phyloP scores from a whole-genome alignment of 1,140 invertebrate genomes.

The Sinella curviseta region DNA sequence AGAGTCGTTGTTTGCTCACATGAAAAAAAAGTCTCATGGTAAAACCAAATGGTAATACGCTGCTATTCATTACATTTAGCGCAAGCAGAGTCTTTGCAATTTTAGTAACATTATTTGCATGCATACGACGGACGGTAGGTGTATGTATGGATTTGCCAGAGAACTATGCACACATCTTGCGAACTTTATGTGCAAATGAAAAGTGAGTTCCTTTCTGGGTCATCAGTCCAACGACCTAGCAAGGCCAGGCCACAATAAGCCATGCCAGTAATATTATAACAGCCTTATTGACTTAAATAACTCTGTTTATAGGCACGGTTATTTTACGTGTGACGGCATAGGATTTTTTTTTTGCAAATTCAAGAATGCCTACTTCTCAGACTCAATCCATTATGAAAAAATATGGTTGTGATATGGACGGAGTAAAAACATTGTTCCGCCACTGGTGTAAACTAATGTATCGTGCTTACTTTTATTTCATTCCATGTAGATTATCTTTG shows the following conservation, averaged over 20 bases:
- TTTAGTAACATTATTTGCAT: too few relatives aligned
- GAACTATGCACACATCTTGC: too few relatives aligned
- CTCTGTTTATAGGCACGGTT: background rate
- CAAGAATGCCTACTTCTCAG: too few relatives aligned
- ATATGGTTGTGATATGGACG: background rate
- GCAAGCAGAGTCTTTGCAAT: too few relatives aligned
- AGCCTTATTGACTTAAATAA: constrained; percentile 20
- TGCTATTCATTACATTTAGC: too few relatives aligned
- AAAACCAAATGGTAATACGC: too few relatives aligned
- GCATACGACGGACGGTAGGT: too few relatives aligned
- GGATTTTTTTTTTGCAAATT: too few relatives aligned
- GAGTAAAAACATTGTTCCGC: background rate
- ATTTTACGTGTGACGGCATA: background rate
- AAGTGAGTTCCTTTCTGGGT: constrained; percentile 26
- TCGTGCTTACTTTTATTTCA: background rate
- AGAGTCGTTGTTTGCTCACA: too few relatives aligned
- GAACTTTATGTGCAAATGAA: constrained; percentile 19
- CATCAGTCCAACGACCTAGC: constrained; percentile 27
- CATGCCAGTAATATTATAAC: constrained; percentile 2
- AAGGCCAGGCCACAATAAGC: constrained; percentile 25
- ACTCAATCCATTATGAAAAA: too few relatives aligned
- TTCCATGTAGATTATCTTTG: constrained; percentile 19
- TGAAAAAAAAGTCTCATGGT: too few relatives aligned
- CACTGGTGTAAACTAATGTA: background rate
- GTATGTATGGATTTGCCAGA: too few relatives aligned